These are phyloP conservation scores for Prinia subflava DNA, from an alignment of 2,113 vertebrate species.

Conservation along the genomic window DNA sequence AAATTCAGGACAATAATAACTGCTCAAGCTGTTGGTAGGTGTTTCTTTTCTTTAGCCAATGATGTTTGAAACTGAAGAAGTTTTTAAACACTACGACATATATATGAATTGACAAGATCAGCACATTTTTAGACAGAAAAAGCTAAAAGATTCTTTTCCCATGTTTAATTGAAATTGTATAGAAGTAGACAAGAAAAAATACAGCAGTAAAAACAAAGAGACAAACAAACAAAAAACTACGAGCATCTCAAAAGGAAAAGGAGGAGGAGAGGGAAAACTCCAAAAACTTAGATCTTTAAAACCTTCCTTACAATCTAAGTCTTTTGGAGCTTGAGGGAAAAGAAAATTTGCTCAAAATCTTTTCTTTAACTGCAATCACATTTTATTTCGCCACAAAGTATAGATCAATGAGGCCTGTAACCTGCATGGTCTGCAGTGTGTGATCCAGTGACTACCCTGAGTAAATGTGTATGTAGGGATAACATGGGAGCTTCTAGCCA, in stretches of 20 bases:
- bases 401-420: background rate
- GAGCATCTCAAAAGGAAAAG: background rate
- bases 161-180: background rate
- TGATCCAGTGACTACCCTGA: background rate
- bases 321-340: background rate
- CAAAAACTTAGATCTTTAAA: background rate
- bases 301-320: background rate
- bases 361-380: background rate
- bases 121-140: background rate
- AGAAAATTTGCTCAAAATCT: background rate
- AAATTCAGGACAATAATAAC: background rate
- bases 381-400: background rate
- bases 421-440: background rate
- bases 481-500: background rate
- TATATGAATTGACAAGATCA: background rate
- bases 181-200: background rate
- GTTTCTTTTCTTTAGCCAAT: background rate
- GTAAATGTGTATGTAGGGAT: fast-evolving
- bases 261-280: background rate
- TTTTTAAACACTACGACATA: background rate
- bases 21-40: background rate
- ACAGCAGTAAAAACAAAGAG: background rate
- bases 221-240: too few relatives aligned
- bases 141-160: background rate
- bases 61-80: background rate